Conservation (phyloP, 1,140 invertebrate genomes). For the Polypedilum vanderplanki region DNA sequence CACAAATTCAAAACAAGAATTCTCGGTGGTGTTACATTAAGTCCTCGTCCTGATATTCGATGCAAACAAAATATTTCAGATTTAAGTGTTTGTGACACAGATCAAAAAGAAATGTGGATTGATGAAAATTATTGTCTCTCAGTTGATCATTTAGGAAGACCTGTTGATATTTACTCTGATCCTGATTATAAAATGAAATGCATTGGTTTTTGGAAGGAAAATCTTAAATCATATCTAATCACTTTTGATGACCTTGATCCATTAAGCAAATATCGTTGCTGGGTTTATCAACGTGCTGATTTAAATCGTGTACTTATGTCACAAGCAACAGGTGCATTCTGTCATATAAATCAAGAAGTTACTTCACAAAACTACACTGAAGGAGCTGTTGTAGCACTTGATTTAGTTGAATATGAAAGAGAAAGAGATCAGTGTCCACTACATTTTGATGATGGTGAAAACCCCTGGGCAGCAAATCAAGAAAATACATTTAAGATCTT, state of each 20-base stretch:
- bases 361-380: slow-evolving; percentile 78
- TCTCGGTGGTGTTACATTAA: slow-evolving; percentile 85
- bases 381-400: slow-evolving; percentile 82
- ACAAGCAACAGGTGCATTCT: slow-evolving; percentile 83
- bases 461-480: slow-evolving; percentile 66
- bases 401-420: slow-evolving; percentile 87
- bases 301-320: slow-evolving; percentile 83
- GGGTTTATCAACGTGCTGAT: slow-evolving; percentile 95
- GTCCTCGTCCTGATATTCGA: slow-evolving; percentile 84
- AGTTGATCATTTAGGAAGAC: slow-evolving; percentile 88
- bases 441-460: slow-evolving; percentile 84
- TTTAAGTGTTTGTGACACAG: slow-evolving; percentile 86
- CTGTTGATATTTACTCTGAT: slow-evolving; percentile 91
- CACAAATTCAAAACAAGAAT: slow-evolving; percentile 86
- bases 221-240: slow-evolving; percentile 92
- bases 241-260: slow-evolving; percentile 95
- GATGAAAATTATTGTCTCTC: slow-evolving; percentile 93
- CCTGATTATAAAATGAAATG: slow-evolving; percentile 96
- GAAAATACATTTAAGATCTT: slow-evolving; percentile 67
- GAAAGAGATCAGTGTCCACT: slow-evolving; percentile 91
- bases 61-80: slow-evolving; percentile 93
- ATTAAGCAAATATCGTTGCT: slow-evolving; percentile 91
- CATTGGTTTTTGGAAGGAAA: slow-evolving; percentile 97
- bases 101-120: slow-evolving; percentile 87
- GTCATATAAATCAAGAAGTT: slow-evolving; percentile 84